phyloP scores from a whole-genome alignment of 2,797 vertebrate genomes.

The Clamator glandarius region DNA sequence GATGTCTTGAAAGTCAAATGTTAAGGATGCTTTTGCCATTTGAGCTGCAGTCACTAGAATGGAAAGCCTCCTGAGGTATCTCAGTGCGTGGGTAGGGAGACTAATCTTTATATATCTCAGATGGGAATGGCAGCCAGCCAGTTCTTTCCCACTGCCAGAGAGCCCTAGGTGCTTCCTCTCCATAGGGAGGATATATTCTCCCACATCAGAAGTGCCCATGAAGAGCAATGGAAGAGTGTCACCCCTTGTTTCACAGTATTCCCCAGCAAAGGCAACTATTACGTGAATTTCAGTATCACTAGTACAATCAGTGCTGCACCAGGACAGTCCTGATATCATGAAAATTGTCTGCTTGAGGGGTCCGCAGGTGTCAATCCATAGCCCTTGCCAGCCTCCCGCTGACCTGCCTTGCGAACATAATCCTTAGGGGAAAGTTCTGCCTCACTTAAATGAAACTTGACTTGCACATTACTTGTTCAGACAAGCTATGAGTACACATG shows the following conservation, averaged over 20 bases:
- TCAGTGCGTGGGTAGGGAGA: not conserved
- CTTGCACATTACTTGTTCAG: conserved; percentile 66
- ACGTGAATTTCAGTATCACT: not conserved
- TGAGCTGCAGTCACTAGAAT: not conserved
- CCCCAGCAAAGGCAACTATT: not conserved
- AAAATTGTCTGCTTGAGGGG: not conserved
- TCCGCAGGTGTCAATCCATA: conserved; percentile 25
- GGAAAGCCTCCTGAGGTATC: not conserved
- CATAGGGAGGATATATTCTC: not conserved
- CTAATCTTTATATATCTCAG: not conserved
- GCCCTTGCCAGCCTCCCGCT: not conserved
- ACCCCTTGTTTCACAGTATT: not conserved
- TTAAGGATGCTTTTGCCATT: not conserved
- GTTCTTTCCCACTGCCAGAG: not conserved
- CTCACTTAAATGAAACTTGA: conserved; percentile 59
- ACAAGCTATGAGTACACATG: conserved; percentile 55
- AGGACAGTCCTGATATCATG: not conserved
- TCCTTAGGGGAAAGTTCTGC: conserved; percentile 60
- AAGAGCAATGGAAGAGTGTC: not conserved
- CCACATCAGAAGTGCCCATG: not conserved
- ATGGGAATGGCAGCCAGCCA: not conserved
- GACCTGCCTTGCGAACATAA: conserved; percentile 23
- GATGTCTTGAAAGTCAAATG: not conserved
- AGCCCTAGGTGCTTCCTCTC: not conserved
- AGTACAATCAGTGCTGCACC: not conserved